phyloP scores from a whole-genome alignment of 37 sponge, comb jelly and placozoan species.

The Aphrocallistes beatrix region DNA sequence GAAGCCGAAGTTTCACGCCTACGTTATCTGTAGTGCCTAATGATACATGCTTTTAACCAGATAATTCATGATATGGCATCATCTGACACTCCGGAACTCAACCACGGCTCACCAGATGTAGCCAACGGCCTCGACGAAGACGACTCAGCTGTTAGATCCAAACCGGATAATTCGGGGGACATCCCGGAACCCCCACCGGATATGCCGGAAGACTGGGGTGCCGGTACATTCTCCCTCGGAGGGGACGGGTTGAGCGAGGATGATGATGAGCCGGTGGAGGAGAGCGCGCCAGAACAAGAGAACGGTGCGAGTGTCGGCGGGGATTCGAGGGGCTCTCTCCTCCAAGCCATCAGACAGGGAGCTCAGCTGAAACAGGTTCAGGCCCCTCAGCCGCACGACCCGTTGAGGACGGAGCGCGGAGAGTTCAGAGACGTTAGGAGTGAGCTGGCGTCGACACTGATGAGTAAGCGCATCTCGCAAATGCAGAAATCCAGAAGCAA shows the following conservation, averaged over 20 bases:
- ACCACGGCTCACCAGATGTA: too few relatives aligned
- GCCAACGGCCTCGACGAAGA: too few relatives aligned
- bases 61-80: too few relatives aligned
- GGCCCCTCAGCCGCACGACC: neutral
- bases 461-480: neutral
- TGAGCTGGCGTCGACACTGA: neutral
- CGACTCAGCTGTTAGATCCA: neutral
- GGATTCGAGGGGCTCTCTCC: neutral
- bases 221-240: neutral
- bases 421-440: neutral
- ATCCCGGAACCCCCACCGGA: neutral
- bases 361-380: neutral
- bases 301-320: too few relatives aligned
- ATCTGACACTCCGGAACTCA: too few relatives aligned
- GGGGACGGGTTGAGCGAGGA: too few relatives aligned
- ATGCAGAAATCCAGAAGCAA: neutral
- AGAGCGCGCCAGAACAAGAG: neutral
- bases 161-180: neutral
- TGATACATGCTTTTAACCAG: too few relatives aligned
- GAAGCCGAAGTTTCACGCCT: too few relatives aligned
- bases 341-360: neutral
- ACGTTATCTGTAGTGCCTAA: too few relatives aligned
- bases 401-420: neutral
- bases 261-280: too few relatives aligned
- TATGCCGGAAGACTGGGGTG: conserved; percentile 1